phyloP scores from a whole-genome alignment of 2,888 invertebrate genomes.

The Leucania comma region DNA sequence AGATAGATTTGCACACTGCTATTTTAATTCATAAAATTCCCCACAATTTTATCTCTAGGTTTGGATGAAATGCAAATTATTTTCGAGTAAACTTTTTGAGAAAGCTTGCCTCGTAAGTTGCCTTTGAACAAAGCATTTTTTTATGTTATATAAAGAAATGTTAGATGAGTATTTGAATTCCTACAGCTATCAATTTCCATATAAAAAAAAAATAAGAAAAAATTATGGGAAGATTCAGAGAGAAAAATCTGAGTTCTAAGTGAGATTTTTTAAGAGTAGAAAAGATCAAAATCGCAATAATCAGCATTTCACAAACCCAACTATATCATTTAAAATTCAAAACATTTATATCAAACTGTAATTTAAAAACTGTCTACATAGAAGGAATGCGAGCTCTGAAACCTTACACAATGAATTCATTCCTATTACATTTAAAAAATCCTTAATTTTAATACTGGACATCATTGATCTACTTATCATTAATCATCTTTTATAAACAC shows the following conservation, averaged over 20 bases:
- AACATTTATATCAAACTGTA: slow-evolving; percentile 49
- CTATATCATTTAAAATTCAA: slow-evolving; percentile 48
- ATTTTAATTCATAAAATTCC: slow-evolving; percentile 53
- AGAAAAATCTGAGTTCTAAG: background rate
- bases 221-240: background rate
- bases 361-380: slow-evolving; percentile 51
- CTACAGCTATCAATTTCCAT: background rate
- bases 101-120: slow-evolving; percentile 1
- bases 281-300: slow-evolving; percentile 21
- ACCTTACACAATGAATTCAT: slow-evolving; percentile 54
- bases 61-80: slow-evolving; percentile 58
- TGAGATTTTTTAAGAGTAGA: background rate
- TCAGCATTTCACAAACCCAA: slow-evolving; percentile 52
- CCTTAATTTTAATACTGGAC: slow-evolving; percentile 76
- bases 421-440: slow-evolving; percentile 62
- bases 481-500: slow-evolving; percentile 66
- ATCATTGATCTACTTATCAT: slow-evolving; percentile 71
- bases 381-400: slow-evolving; percentile 65
- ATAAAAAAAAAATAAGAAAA: background rate
- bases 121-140: background rate
- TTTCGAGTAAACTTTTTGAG: background rate
- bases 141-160: background rate
- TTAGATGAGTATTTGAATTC: slow-evolving; percentile 26
- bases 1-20: slow-evolving; percentile 61
- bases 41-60: slow-evolving; percentile 36